Evolutionary conservation across 2,797 vertebrate species (phyloP).

Genomic region (Alcedo quadribrachys): DNA sequence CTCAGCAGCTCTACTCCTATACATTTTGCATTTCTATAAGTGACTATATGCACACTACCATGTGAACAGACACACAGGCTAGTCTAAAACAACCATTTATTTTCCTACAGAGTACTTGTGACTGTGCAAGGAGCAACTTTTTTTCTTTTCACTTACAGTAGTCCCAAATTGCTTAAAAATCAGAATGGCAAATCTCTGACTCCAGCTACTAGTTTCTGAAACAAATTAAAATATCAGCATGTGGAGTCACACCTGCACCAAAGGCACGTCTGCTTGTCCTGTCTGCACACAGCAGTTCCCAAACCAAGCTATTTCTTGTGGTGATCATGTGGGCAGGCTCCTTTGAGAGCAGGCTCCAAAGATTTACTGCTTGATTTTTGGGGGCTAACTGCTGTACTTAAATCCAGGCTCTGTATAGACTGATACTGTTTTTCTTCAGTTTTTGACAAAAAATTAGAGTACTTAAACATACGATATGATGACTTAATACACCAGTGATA

Average conservation of each 20-base stretch:
- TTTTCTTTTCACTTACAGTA: not conserved
- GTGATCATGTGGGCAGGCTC: not conserved
- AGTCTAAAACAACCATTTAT: not conserved
- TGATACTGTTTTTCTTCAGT: not conserved
- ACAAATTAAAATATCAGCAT: not conserved
- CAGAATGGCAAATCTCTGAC: constrained; percentile 37
- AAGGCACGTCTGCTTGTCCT: constrained; percentile 20
- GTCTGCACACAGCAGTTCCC: constrained; percentile 25
- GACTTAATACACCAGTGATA: not conserved
- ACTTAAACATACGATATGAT: not conserved
- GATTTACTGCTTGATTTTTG: not conserved
- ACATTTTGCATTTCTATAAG: not conserved
- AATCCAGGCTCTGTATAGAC: not conserved
- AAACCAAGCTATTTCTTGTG: constrained; percentile 25
- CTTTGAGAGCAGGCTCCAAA: not conserved
- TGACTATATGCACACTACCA: not conserved
- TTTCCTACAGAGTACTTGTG: not conserved
- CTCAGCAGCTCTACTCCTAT: not conserved
- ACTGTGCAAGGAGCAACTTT: not conserved
- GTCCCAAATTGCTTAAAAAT: constrained; percentile 22
- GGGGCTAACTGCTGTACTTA: not conserved
- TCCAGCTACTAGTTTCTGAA: not conserved
- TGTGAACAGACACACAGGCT: not conserved
- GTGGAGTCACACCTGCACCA: constrained; percentile 48
- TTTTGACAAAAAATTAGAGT: not conserved